phyloP scores from a whole-genome alignment of 2,888 invertebrate species.

The Eudasyphora cyanicolor region DNA sequence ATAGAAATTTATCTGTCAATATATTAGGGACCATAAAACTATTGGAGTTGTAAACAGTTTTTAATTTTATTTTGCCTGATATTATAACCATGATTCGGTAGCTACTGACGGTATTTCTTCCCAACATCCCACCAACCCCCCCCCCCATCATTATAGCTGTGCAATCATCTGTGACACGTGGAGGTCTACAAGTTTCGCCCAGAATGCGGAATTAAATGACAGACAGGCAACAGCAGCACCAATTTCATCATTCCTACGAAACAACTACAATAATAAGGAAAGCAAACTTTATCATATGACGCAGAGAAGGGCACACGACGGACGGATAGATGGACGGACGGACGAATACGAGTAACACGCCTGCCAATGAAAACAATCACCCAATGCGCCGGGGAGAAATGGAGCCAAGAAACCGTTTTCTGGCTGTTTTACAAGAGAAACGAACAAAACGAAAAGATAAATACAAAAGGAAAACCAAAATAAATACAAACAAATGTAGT shows the following conservation, averaged over 20 bases:
- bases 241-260: slow-evolving; percentile 11
- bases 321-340: background rate
- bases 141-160: too few relatives aligned
- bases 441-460: slow-evolving; percentile 36
- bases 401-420: slow-evolving; percentile 55
- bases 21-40: too few relatives aligned
- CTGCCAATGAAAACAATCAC: slow-evolving; percentile 50
- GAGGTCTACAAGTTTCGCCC: background rate
- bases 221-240: background rate
- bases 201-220: slow-evolving; percentile 31
- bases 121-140: too few relatives aligned
- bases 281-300: slow-evolving; percentile 26
- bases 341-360: slow-evolving; percentile 43
- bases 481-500: slow-evolving; percentile 25
- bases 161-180: slow-evolving; percentile 1
- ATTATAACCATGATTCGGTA: too few relatives aligned
- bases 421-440: slow-evolving; percentile 24
- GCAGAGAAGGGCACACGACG: background rate
- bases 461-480: slow-evolving; percentile 18
- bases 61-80: too few relatives aligned
- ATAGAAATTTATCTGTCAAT: too few relatives aligned
- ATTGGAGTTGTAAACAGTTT: too few relatives aligned
- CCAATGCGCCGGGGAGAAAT: slow-evolving; percentile 45
- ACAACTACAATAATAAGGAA: slow-evolving; percentile 20
- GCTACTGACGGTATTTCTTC: too few relatives aligned